Evolutionary conservation across 2,113 vertebrate genomes (phyloP), one percentile per base, ranked within the genome.

Genomic region (Okapia johnstoni): DNA sequence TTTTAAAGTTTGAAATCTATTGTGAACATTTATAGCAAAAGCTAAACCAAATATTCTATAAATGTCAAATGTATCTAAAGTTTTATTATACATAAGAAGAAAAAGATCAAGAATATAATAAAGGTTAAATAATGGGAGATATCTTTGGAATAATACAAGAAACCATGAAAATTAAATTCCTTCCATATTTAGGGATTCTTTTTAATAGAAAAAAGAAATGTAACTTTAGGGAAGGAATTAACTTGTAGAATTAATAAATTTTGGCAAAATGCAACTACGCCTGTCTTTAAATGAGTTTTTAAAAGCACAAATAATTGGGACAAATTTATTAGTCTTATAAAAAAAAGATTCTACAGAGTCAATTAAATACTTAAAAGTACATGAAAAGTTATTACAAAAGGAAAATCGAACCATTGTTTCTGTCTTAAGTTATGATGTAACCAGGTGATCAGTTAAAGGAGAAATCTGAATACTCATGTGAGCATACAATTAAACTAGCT

Each of bases 21-120:
- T 85, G 83, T 94, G 83, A 84, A 85, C 54, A 93, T 95, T 97
- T 73, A 92, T 60, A 79, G 30, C 7, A 89, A 93, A 95, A 60
- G 6, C 30, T 70, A 94, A 90, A 40, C 6, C 73, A 95, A 73
- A 96, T 92, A 92, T 48, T 92, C 25, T 84, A 76, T 88, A 96
- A 97, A 96, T 96, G 83, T 92, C 93, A 96, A 96, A 96, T 63
- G 63, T 66, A 85, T 70, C 46, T 61, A 46, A 93, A 85, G 9
- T 92, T 94, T 95, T 88, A 93, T 91, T 95, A 80, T 84, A 90
- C 16, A 54, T 90, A 90, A 94, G 36, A 50, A 85, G 15, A 8
- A 92, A 96, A 97, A 93, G 77, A 89, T 83, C 26, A 94, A 83
- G 28, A 84, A 54, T 83, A 86, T 15, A 94, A 94, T 94, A 93